Conservation (phyloP, 2,888 invertebrate genomes). For the Rhamphomyia laevipes region DNA sequence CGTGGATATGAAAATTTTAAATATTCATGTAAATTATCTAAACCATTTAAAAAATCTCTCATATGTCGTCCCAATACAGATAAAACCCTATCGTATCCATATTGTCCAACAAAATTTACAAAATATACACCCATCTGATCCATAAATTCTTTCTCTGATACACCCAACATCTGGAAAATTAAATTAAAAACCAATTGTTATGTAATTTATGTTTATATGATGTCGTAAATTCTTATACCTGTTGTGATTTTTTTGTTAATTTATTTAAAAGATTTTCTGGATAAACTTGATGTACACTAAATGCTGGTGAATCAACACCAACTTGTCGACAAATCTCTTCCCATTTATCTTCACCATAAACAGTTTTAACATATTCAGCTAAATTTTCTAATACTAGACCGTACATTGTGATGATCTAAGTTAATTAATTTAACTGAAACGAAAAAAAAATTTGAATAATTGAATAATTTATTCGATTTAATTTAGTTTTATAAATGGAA, state of each 20-base stretch:
- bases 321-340: slow-evolving; percentile 78
- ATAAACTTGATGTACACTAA: slow-evolving; percentile 86
- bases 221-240: too few species aligned
- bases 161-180: slow-evolving; percentile 57
- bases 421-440: neutral
- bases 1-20: slow-evolving; percentile 90
- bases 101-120: slow-evolving; percentile 85
- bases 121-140: slow-evolving; percentile 91
- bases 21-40: slow-evolving; percentile 96
- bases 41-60: slow-evolving; percentile 88
- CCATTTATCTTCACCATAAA: slow-evolving; percentile 93
- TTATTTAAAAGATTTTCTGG: slow-evolving; percentile 78
- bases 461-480: too few species aligned
- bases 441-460: too few species aligned
- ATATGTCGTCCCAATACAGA: slow-evolving; percentile 87
- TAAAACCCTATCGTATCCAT: slow-evolving; percentile 85
- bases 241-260: slow-evolving; percentile 74
- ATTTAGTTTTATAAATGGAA: too few species aligned
- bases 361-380: slow-evolving; percentile 80
- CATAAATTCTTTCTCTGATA: slow-evolving; percentile 83
- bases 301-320: slow-evolving; percentile 75
- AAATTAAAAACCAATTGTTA: too few species aligned
- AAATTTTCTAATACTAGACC: slow-evolving; percentile 89
- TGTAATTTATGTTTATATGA: too few species aligned
- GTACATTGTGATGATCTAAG: slow-evolving; percentile 69